These are phyloP conservation scores for Sialis fuliginosa DNA, from an alignment of 2,888 invertebrate species.

Conservation along the genomic window DNA sequence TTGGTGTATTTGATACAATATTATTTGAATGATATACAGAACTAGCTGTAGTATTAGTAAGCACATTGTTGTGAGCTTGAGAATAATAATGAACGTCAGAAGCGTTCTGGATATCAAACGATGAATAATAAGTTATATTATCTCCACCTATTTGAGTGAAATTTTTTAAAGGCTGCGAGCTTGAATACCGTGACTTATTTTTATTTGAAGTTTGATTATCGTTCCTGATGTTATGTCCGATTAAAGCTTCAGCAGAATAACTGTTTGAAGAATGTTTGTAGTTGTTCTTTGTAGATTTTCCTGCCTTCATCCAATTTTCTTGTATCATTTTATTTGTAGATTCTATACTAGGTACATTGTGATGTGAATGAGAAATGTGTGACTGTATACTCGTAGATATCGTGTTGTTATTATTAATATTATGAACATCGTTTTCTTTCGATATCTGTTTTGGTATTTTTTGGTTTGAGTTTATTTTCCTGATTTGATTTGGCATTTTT, in stretches of 20 bases:
- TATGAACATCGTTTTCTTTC: neutral
- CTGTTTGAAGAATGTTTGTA: constrained; percentile 14
- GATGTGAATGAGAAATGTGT: neutral
- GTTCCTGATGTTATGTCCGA: constrained; percentile 18
- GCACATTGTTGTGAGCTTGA: neutral
- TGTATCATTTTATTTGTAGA: neutral
- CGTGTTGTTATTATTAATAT: neutral
- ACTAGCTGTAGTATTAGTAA: constrained; percentile 1
- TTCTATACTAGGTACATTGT: neutral
- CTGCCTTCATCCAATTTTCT: neutral
- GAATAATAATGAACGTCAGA: constrained; percentile 1
- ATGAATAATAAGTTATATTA: neutral
- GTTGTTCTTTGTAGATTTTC: neutral
- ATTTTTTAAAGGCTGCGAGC: neutral
- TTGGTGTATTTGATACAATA: constrained; percentile 1
- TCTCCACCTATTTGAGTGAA: neutral
- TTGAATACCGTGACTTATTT: neutral
- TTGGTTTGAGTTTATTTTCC: neutral
- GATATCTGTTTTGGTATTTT: neutral
- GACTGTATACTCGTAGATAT: neutral
- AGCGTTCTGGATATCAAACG: neutral
- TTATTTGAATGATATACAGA: constrained; percentile 2
- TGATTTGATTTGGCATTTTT: neutral
- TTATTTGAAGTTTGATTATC: neutral
- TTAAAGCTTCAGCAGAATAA: constrained; percentile 26